Evolutionary conservation across 92 coral and sea anemone genomes (phyloP).

Genomic region (Epizoanthus rinbou): DNA sequence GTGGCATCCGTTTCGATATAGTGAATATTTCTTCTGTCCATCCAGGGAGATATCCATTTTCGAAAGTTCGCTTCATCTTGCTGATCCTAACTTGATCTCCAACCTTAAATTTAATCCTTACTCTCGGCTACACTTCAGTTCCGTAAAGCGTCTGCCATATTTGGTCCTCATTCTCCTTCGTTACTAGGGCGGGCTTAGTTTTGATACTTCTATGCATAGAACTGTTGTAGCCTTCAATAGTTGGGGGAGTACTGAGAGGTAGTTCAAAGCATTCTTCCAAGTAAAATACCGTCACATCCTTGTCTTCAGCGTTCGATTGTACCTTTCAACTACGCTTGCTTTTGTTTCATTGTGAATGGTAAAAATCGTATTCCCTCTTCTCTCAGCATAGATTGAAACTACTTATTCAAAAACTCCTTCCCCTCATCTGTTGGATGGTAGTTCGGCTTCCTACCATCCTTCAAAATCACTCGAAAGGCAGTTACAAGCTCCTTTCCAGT

Average conservation of each 20-base stretch:
- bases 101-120: too few species aligned
- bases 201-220: too few species aligned
- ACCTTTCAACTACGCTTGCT: slow-evolving; percentile 32
- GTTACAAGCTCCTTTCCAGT: slow-evolving; percentile 21
- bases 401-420: slow-evolving; percentile 13
- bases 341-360: slow-evolving; percentile 29
- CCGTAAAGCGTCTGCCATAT: too few species aligned
- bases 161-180: too few species aligned
- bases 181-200: neutral
- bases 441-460: too few species aligned
- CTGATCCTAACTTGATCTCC: too few species aligned
- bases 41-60: too few species aligned
- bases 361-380: slow-evolving; percentile 10
- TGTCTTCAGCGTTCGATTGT: neutral
- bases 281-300: too few species aligned
- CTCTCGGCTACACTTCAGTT: too few species aligned
- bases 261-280: too few species aligned
- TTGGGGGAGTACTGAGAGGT: neutral
- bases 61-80: too few species aligned
- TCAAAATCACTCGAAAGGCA: neutral
- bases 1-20: slow-evolving; percentile 33
- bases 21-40: slow-evolving; percentile 46
- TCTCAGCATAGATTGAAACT: slow-evolving; percentile 18
- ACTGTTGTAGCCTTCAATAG: neutral
- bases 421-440: slow-evolving; percentile 3